Conservation (phyloP, 2,888 invertebrate genomes). For the Argyresthia goedartella region DNA sequence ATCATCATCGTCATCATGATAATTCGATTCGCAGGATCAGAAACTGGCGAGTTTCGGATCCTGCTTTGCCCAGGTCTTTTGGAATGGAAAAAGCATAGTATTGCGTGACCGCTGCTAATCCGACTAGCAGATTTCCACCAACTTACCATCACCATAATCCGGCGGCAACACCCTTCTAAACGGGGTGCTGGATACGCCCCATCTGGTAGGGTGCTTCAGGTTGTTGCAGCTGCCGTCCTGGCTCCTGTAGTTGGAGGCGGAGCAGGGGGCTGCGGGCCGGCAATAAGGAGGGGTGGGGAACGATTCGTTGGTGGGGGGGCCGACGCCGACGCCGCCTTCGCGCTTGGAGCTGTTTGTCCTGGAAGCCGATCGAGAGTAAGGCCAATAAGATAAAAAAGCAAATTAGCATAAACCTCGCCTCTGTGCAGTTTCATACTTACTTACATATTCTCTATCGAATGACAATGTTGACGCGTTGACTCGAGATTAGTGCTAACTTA, state of each 20-base stretch:
- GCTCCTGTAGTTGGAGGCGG: constrained; percentile 71
- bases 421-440: too few relatives aligned
- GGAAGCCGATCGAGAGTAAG: too few relatives aligned
- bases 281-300: constrained; percentile 44
- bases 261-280: constrained; percentile 35
- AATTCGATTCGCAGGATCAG: not conserved
- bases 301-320: constrained; percentile 37
- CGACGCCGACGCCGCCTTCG: constrained; percentile 37
- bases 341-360: constrained; percentile 28
- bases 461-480: too few relatives aligned
- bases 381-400: too few relatives aligned
- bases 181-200: constrained; percentile 81
- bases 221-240: constrained; percentile 86
- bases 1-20: too few relatives aligned
- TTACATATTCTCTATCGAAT: too few relatives aligned
- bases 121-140: not conserved
- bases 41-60: not conserved
- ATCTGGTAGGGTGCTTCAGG: constrained; percentile 69
- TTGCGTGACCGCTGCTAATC: too few relatives aligned
- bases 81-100: too few relatives aligned
- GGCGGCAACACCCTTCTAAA: constrained; percentile 81
- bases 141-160: constrained; percentile 81
- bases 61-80: not conserved
- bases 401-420: too few relatives aligned
- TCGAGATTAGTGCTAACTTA: too few relatives aligned